Evolutionary conservation across 2,888 invertebrate genomes (phyloP).

Genomic region (Perizoma affinitatum): DNA sequence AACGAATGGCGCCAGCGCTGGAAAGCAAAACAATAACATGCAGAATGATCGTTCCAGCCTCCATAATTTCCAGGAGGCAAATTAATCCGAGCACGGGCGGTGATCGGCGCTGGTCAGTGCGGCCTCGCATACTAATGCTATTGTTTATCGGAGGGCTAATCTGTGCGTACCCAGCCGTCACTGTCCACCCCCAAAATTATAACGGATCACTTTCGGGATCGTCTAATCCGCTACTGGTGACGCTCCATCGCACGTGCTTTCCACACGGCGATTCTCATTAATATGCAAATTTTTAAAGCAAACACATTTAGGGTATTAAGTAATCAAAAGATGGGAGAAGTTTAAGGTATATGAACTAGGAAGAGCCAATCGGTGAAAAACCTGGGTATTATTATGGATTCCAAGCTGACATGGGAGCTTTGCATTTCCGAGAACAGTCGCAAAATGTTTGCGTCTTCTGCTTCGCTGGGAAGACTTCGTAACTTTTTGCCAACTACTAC

Average conservation of each 20-base stretch:
- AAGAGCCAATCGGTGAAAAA: background rate
- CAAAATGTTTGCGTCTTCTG: no score
- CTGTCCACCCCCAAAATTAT: slow-evolving; percentile 80
- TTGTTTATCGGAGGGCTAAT: slow-evolving; percentile 84
- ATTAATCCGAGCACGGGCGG: slow-evolving; percentile 81
- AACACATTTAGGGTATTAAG: slow-evolving; percentile 37
- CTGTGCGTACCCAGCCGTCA: slow-evolving; percentile 82
- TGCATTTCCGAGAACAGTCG: no score
- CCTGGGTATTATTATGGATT: no score
- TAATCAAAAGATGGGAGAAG: slow-evolving; percentile 22
- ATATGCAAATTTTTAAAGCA: slow-evolving; percentile 41
- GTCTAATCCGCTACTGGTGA: slow-evolving; percentile 69
- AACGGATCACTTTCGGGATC: slow-evolving; percentile 79
- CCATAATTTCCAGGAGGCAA: slow-evolving; percentile 81
- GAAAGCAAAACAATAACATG: slow-evolving; percentile 74
- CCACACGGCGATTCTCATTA: slow-evolving; percentile 34
- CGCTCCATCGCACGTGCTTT: slow-evolving; percentile 51
- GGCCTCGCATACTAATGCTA: slow-evolving; percentile 83
- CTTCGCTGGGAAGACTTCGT: no score
- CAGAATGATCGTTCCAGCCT: slow-evolving; percentile 66
- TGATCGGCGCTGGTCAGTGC: slow-evolving; percentile 81
- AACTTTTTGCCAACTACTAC: no score
- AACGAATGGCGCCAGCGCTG: slow-evolving; percentile 49
- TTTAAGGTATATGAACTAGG: background rate
- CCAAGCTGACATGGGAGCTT: no score